Evolutionary conservation across 53 echinoderm and acorn worm genomes (phyloP).

Genomic region (Astropecten irregularis): DNA sequence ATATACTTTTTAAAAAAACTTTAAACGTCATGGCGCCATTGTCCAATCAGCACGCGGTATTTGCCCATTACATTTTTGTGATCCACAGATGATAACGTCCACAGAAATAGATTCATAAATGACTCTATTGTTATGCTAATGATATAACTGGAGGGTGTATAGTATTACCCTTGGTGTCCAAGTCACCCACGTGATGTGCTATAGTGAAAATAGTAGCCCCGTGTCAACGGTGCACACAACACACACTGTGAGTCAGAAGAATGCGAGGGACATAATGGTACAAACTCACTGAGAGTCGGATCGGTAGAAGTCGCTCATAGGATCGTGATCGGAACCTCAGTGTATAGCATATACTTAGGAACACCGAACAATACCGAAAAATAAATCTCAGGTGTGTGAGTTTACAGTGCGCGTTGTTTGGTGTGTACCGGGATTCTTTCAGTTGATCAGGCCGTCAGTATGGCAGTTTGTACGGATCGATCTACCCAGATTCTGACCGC

Average conservation of each 20-base stretch:
- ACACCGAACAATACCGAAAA: neutral
- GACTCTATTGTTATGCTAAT: conserved; percentile 44
- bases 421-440: too few species aligned
- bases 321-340: too few species aligned
- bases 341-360: too few species aligned
- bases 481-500: conserved; percentile 34
- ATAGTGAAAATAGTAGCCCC: too few species aligned
- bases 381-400: too few species aligned
- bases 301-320: too few species aligned
- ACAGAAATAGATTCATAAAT: conserved; percentile 32
- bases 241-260: neutral
- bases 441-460: neutral
- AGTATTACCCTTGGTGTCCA: conserved; percentile 15
- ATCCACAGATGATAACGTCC: conserved; percentile 10
- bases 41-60: conserved; percentile 15
- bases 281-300: neutral
- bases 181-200: conserved; percentile 37
- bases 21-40: neutral
- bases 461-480: conserved; percentile 56
- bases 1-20: too few species aligned
- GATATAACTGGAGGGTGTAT: neutral
- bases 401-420: too few species aligned
- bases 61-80: neutral
- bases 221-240: neutral
- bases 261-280: neutral